A percentile compares a stretch with the other conserved stretches of the same genome.
phyloP scores from a whole-genome alignment of 1,140 invertebrate species.

The Odontomachus brunneus region DNA sequence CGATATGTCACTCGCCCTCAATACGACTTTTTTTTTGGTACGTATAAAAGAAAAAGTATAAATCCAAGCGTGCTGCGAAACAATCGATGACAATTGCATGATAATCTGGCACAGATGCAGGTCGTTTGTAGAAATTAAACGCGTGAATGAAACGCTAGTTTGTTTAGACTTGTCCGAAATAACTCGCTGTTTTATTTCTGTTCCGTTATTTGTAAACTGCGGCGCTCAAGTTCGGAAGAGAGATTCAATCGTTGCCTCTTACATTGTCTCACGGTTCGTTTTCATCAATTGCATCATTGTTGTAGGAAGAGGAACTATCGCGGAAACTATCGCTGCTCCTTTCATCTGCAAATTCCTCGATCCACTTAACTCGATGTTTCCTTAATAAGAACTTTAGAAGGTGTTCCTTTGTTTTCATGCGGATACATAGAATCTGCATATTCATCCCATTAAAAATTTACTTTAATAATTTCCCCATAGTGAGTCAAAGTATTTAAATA shows the following conservation, averaged over 20 bases:
- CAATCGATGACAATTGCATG: too few species aligned
- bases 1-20: slow-evolving; percentile 83
- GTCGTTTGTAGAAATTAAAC: not conserved
- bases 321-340: not conserved
- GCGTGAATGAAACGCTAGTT: not conserved
- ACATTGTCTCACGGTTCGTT: too few species aligned
- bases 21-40: slow-evolving; percentile 84
- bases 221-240: not conserved
- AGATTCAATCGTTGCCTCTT: not conserved
- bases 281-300: too few species aligned
- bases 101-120: not conserved
- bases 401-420: too few species aligned
- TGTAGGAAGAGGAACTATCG: not conserved
- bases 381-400: too few species aligned
- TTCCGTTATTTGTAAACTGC: not conserved
- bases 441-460: not conserved
- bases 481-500: too few species aligned
- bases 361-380: too few species aligned
- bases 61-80: not conserved
- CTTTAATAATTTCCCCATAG: too few species aligned
- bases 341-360: not conserved
- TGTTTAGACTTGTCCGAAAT: not conserved
- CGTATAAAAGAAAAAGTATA: slow-evolving; percentile 55
- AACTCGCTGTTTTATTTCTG: not conserved
- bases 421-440: too few species aligned